phyloP scores from a whole-genome alignment of 2,113 vertebrate genomes.

The Typhlomys cinereus region DNA sequence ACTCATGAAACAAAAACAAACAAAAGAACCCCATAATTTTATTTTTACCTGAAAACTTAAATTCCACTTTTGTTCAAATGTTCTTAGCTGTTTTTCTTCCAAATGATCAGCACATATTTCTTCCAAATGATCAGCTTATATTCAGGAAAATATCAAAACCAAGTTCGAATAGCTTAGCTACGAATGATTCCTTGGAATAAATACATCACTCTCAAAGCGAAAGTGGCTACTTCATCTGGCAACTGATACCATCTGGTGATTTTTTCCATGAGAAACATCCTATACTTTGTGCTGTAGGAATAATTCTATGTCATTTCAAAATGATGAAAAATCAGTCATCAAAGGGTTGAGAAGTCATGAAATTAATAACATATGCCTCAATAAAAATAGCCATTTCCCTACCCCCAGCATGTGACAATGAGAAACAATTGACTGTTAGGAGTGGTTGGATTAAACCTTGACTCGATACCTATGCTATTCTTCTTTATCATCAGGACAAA shows the following conservation, averaged over 20 bases:
- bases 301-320: not conserved
- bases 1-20: not conserved
- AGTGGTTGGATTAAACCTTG: fast-evolving
- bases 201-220: not conserved
- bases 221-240: not conserved
- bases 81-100: not conserved
- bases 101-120: not conserved
- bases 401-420: no score
- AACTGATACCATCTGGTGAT: not conserved
- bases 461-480: not conserved
- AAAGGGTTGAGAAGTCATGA: not conserved
- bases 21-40: not conserved
- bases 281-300: not conserved
- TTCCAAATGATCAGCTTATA: no score
- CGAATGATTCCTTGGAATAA: not conserved
- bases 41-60: constrained; percentile 8
- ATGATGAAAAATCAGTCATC: not conserved
- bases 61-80: constrained; percentile 27
- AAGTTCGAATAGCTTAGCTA: not conserved
- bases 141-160: constrained; percentile 2
- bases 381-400: not conserved
- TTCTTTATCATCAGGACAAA: not conserved
- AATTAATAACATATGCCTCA: not conserved
- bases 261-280: not conserved
- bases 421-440: not conserved